Base-by-base conservation (phyloP, 1,140 invertebrate species). In the Pachypsylla venusta region DNA sequence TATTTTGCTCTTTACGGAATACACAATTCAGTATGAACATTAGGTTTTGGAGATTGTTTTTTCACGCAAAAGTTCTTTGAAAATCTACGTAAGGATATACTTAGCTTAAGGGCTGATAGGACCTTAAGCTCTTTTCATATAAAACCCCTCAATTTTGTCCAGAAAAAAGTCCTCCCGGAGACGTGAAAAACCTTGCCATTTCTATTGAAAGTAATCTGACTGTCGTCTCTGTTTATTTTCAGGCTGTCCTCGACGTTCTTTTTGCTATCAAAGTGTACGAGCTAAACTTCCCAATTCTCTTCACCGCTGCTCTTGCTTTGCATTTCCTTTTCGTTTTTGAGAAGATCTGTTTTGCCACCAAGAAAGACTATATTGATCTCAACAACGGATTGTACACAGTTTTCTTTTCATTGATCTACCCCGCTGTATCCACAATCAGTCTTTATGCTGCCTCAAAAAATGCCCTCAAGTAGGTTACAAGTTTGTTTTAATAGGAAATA, bases 311-410 rank as follows among this genome's bases (percentile, higher is more conserved):
- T 7, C 42, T 48, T n/a, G n/a, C n/a, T 48, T 22, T 48, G 16
- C 42, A 48, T 48, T 48, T 48, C 42, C 42, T 48, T 10, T 48
- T 48, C 22, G 42, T 48, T 48, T 22, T 48, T 5, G 42, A 48
- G 42, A 48, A 48, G 22, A 19, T 48, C 5, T 4, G 16, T 7
- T 48, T 48, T 19, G 7, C 42, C 16, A 48, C 4, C n/a, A 48
- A 48, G 7, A 48, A 48, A n/a, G 42, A 48, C 42, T 48, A 48
- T 22, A 3, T 48, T n/a, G n/a, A n/a, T 22, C 4, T 48, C 3
- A 19, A 48, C 42, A 5, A 7, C 22, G 42, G 42, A 48, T 48
- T 48, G 7, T 48, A 19, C 22, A 3, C 42, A 7, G 22, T 19
- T 48, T 48, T 48, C 16, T 48, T 48, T 22, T 48, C 16, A 19